Percentiles rank a stretch among this genome's conserved stretches.
phyloP scores from a whole-genome alignment of 1,140 invertebrate species.

The Temnothorax nylanderi region DNA sequence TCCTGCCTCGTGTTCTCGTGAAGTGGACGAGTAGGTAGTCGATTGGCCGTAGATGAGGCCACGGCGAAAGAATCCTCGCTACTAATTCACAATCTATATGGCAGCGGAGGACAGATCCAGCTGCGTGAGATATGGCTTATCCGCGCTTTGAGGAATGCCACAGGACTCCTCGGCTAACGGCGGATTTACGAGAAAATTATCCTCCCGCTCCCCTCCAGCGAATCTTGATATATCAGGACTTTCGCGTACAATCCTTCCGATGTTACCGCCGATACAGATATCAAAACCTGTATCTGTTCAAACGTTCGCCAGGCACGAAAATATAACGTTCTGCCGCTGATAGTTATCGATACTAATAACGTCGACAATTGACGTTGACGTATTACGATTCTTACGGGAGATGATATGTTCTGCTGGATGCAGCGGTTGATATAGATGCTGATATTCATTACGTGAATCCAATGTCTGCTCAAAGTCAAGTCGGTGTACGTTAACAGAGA shows the following conservation, averaged over 20 bases:
- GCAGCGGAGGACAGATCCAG: constrained; percentile 34
- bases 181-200: constrained; percentile 43
- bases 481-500: constrained; percentile 9
- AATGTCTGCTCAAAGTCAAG: constrained; percentile 14
- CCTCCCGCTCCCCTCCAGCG: background rate
- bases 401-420: background rate
- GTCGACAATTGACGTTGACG: background rate
- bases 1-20: constrained; percentile 36
- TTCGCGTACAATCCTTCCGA: background rate
- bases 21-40: constrained; percentile 31
- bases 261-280: constrained; percentile 19
- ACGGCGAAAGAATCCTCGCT: constrained; percentile 48
- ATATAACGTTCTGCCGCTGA: background rate
- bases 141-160: constrained; percentile 30
- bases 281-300: background rate
- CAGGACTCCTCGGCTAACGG: constrained; percentile 24
- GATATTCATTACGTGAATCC: constrained; percentile 39
- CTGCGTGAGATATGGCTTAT: constrained; percentile 40
- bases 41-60: constrained; percentile 38
- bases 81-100: constrained; percentile 55
- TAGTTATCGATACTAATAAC: constrained; percentile 8
- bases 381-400: background rate
- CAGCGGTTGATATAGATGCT: background rate
- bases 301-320: background rate
- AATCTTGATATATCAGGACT: constrained; percentile 18